Conservation (phyloP, 1,140 invertebrate genomes). For the Doryteuthis pealeii region DNA sequence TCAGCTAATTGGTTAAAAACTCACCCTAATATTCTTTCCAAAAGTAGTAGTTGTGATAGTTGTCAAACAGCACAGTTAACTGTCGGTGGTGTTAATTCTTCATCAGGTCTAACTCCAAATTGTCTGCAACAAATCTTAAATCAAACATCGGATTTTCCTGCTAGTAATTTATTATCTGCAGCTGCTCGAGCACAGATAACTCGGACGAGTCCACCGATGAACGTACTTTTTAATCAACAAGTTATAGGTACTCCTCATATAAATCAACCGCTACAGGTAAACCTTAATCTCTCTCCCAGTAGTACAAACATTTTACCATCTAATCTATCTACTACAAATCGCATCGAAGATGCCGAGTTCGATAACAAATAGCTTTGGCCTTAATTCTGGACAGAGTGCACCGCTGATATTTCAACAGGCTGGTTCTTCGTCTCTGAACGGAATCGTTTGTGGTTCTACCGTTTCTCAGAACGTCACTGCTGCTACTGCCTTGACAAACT, state of each 20-base stretch:
- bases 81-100: neutral
- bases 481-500: neutral
- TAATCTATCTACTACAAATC: neutral
- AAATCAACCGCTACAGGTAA: neutral
- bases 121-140: conserved; percentile 29
- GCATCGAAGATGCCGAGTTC: neutral
- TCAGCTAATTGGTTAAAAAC: no score
- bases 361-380: conserved; percentile 1
- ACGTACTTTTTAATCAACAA: neutral
- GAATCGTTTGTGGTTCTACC: neutral
- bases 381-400: conserved; percentile 7
- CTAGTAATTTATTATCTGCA: conserved; percentile 47
- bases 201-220: conserved; percentile 17
- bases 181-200: conserved; percentile 45
- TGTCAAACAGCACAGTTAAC: conserved; percentile 10
- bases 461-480: conserved; percentile 10
- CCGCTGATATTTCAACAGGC: conserved; percentile 9
- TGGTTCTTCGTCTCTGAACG: neutral
- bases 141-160: conserved; percentile 47
- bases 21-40: no score
- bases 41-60: neutral
- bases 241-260: neutral
- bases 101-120: neutral
- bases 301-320: neutral
- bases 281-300: neutral